Evolutionary conservation across 2,113 vertebrate genomes (phyloP), one percentile per base, ranked within the genome.

Genomic region (Solenodon paradoxus): DNA sequence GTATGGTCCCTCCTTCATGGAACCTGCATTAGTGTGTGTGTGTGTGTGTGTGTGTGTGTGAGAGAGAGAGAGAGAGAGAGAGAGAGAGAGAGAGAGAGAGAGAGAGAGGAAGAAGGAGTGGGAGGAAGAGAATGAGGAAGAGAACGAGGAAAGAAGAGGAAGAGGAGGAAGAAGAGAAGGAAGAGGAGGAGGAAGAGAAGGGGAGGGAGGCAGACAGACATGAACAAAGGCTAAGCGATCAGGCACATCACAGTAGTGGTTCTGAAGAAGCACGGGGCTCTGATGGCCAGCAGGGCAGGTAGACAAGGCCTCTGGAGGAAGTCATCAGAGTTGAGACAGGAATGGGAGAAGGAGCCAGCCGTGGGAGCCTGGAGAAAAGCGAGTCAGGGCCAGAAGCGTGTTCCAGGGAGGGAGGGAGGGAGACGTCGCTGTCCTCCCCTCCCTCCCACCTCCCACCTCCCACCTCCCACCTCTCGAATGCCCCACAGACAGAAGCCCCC

Each of bases 211-310:
- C 61, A 63, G n/a, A 38, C 3, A 35, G n/a, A 68, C 8, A 24
- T 32, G n/a, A 42, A 17, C 22, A 42, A 10, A 20, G n/a, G n/a
- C n/a, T n/a, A n/a, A n/a, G n/a, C n/a, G 38, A 8, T 11, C 35
- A 10, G 8, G 55, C 8, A 32, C n/a, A n/a, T n/a, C 11, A 1
- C 3, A 11, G 2, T 10, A 7, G 17, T 16, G 32, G 30, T 78
- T 55, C 24, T 0, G 15, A 20, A 9, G 30, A 71, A 64, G n/a
- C 32, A 4, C 0, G 0, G 0, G 40, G 55, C 35, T 10, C 0
- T 28, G 35, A 47, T n/a, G 38, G 16, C 30, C 3, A 13, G 53
- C 78, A n/a, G 35, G 2, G 11, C 17, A 6, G 51, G 11, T 10
- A 38, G 59, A 69, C 51, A 4, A 10, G 13, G 30, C 42, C 78